Base-by-base conservation (phyloP, 2,113 vertebrate species). In the Aythya baeri region DNA sequence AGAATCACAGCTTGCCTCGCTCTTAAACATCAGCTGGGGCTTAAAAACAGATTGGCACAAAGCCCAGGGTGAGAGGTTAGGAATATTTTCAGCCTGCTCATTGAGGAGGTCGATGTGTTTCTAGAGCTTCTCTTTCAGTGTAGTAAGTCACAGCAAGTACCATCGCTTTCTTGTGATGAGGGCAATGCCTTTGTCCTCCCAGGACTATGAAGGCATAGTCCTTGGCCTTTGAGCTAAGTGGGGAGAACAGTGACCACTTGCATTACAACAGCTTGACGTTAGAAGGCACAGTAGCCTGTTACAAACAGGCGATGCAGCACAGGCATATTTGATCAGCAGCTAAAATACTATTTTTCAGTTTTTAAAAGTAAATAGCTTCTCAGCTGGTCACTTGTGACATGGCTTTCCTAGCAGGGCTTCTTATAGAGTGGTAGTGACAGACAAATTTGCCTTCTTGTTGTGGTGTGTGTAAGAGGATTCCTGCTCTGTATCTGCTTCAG, bases 161-260 rank as follows among this genome's bases (percentile, higher is more conserved):
- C 0, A 1, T 65, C 0, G 1, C 18, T 17, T 11, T 31, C 25
- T 14, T 32, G 31, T 46, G 63, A 25, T 13, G 8, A 38, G 5
- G 8, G 13, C 55, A 9, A 52, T 21, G 41, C 18, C 31, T 10
- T 58, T 18, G 9, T 16, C 6, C 32, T 38, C 43, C 54, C 15
- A 1, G 0, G 21, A 32, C 18, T 5, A 8, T 3, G 10, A 32
- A 46, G 17, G 26, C 11, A 25, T 75, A 36, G 36, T 8, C 0
- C 12, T 29, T n/a, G 62, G 5, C 49, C 14, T 4, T 21, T 27
- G 8, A 15, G 11, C 8, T 22, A 26, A 43, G 14, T 4, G 13
- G 17, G 12, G 7, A 32, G 17, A 29, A 49, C 44, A 49, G 29
- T 0, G 1, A 55, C 46, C 5, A 27, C 14, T 41, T 26, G 13